Conservation (phyloP, 1,140 invertebrate genomes). For the Caenorhabditis briggsae region DNA sequence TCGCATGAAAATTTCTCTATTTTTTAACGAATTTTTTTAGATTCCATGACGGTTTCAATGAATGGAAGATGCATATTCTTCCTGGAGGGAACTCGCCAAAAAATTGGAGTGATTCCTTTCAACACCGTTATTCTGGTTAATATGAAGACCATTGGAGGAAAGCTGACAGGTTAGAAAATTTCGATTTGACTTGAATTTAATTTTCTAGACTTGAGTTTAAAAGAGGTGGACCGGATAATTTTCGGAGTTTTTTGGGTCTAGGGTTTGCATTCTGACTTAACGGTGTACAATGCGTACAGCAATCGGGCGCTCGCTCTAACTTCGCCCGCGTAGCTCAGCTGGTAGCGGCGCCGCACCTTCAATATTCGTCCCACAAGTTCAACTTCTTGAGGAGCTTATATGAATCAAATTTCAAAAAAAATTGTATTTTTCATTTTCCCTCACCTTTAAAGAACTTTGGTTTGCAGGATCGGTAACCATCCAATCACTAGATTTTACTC, state of each 20-base stretch:
- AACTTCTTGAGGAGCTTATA: no score
- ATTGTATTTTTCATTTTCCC: constrained; percentile 1
- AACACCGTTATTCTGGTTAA: constrained; percentile 55
- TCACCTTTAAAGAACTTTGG: neutral
- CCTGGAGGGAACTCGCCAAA: constrained; percentile 60
- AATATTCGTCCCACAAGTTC: no score
- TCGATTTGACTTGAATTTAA: no score
- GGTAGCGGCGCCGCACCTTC: no score
- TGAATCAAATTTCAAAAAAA: neutral
- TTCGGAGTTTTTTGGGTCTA: no score
- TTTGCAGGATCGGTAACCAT: constrained; percentile 58
- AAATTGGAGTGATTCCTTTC: constrained; percentile 66
- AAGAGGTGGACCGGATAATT: no score
- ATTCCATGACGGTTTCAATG: constrained; percentile 50
- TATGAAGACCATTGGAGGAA: constrained; percentile 49
- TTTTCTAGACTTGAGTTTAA: no score
- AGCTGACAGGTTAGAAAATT: constrained; percentile 27
- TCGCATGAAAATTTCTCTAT: neutral
- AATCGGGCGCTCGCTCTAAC: no score
- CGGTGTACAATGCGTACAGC: no score
- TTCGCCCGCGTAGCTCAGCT: no score
- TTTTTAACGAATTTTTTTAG: neutral
- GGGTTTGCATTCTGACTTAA: no score
- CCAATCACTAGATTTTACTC: constrained; percentile 37
- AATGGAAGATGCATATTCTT: constrained; percentile 57